These are phyloP conservation scores for Sardina pilchardus DNA, from an alignment of 2,113 vertebrate species.

Conservation along the genomic window DNA sequence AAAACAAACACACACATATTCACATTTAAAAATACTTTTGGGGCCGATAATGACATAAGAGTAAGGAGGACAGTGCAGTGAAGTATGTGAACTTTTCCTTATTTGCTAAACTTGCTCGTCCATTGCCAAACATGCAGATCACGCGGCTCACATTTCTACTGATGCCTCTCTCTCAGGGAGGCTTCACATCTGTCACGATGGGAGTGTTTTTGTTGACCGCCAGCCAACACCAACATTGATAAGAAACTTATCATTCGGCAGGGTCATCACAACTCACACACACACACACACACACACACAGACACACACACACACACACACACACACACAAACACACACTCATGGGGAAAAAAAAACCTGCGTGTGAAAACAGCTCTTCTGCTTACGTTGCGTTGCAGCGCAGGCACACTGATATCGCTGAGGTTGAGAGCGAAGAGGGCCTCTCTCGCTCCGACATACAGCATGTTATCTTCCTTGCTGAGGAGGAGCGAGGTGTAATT, in stretches of 20 bases:
- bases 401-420: constrained; percentile 66
- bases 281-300: background rate
- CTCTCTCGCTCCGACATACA: constrained; percentile 87
- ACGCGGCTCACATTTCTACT: background rate
- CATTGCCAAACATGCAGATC: background rate
- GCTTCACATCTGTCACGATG: background rate
- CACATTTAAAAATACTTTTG: background rate
- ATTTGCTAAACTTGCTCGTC: background rate
- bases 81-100: background rate
- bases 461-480: constrained; percentile 74
- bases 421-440: constrained; percentile 81
- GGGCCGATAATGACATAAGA: background rate
- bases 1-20: constrained; percentile 26
- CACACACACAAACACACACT: constrained; percentile 17
- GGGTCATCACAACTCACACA: background rate
- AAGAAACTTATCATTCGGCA: background rate
- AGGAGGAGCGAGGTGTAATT: constrained; percentile 88
- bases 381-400: constrained; percentile 78
- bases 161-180: background rate
- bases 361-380: background rate
- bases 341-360: background rate
- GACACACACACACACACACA: background rate
- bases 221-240: constrained; percentile 15
- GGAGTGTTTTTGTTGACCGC: background rate
- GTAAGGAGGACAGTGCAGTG: background rate